These are phyloP conservation scores for Mechanitis mazaeus DNA, from an alignment of 2,888 invertebrate genomes.

Conservation along the genomic window DNA sequence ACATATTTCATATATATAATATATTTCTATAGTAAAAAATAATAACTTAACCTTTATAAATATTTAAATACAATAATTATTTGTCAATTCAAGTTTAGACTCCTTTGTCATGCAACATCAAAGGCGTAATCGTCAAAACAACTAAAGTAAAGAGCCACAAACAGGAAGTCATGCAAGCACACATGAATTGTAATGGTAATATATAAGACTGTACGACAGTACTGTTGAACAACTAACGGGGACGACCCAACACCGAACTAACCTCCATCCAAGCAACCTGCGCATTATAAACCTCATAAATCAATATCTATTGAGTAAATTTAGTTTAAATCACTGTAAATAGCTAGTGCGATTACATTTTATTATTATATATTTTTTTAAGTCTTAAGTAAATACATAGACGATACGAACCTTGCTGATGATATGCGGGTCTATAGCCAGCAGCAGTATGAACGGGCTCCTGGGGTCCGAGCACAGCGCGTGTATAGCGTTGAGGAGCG, in stretches of 20 bases:
- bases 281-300: constrained; percentile 55
- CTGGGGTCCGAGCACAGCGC: constrained; percentile 95
- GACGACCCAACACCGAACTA: constrained; percentile 57
- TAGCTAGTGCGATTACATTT: neutral
- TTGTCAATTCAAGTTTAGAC: neutral
- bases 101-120: constrained; percentile 29
- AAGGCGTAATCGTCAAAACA: constrained; percentile 22
- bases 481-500: constrained; percentile 95
- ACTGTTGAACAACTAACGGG: constrained; percentile 25
- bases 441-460: constrained; percentile 95
- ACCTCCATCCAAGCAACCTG: constrained; percentile 82
- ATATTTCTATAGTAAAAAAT: too few species aligned
- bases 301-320: constrained; percentile 18
- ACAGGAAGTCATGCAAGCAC: constrained; percentile 29
- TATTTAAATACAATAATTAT: constrained; percentile 7
- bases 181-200: constrained; percentile 17
- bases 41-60: neutral
- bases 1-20: neutral
- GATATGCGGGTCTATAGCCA: constrained; percentile 99
- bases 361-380: neutral
- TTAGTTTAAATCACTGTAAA: neutral
- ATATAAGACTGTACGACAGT: constrained; percentile 19
- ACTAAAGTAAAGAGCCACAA: constrained; percentile 15
- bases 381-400: neutral
- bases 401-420: constrained; percentile 87